Percentiles rank a stretch among this genome's conserved stretches.
Evolutionary conservation across 2,888 invertebrate genomes (phyloP).

Genomic region (Yponomeuta sedellus): DNA sequence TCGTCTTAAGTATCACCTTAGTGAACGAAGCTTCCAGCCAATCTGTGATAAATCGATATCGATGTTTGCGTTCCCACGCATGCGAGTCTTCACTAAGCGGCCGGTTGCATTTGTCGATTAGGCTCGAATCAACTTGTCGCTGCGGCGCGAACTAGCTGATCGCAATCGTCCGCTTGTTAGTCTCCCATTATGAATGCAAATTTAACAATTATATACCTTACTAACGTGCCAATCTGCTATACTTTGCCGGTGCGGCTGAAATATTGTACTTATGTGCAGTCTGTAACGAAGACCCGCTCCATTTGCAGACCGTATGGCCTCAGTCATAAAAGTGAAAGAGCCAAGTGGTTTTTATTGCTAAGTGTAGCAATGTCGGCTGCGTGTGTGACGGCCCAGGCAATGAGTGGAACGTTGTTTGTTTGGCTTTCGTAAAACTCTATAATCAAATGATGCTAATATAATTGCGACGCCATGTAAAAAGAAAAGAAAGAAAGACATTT

Average conservation of each 20-base stretch:
- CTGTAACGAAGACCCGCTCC: neutral
- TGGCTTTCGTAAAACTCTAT: slow-evolving; percentile 10
- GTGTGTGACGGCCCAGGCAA: slow-evolving; percentile 10
- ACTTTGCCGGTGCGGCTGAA: slow-evolving; percentile 29
- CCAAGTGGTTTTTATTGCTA: neutral
- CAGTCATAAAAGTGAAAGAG: neutral
- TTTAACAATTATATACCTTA: slow-evolving; percentile 56
- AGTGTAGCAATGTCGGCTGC: slow-evolving; percentile 7
- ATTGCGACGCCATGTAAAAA: neutral
- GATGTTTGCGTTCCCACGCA: neutral
- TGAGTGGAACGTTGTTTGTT: slow-evolving; percentile 6
- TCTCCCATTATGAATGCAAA: slow-evolving; percentile 64
- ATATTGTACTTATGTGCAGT: neutral
- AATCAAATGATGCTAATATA: slow-evolving; percentile 9
- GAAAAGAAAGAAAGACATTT: too few species aligned
- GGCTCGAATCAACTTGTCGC: slow-evolving; percentile 54
- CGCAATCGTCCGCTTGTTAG: slow-evolving; percentile 61
- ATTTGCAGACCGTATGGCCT: neutral
- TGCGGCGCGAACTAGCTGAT: slow-evolving; percentile 60
- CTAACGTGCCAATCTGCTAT: slow-evolving; percentile 32
- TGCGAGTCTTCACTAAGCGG: slow-evolving; percentile 30
- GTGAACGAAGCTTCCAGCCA: slow-evolving; percentile 7
- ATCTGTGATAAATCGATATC: slow-evolving; percentile 10
- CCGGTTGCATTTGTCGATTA: slow-evolving; percentile 33
- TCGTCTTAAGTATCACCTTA: slow-evolving; percentile 5